A percentile compares a stretch with the other conserved stretches of the same genome.
These are phyloP conservation scores for Callosobruchus maculatus DNA, from an alignment of 2,888 invertebrate species.

Conservation along the genomic window DNA sequence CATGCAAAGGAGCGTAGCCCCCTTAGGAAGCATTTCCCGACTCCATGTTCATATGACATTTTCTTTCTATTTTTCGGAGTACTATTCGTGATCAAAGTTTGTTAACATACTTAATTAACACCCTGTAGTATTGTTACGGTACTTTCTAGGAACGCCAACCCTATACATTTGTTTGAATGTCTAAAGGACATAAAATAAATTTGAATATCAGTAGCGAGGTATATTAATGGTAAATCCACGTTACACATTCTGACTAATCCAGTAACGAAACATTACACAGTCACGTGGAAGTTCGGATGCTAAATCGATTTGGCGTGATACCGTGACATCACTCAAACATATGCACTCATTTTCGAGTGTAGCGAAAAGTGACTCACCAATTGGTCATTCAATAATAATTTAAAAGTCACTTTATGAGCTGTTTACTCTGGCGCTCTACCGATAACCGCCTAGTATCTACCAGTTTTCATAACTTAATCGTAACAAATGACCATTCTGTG, in stretches of 20 bases:
- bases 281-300: background rate
- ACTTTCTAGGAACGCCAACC: no score
- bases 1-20: no score
- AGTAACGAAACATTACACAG: slow-evolving; percentile 2
- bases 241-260: slow-evolving; percentile 5
- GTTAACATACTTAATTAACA: no score
- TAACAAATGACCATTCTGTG: background rate
- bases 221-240: background rate
- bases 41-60: no score
- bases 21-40: no score
- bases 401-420: slow-evolving; percentile 6
- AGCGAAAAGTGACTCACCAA: slow-evolving; percentile 10
- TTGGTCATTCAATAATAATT: slow-evolving; percentile 10
- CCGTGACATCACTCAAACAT: slow-evolving; percentile 12
- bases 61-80: no score
- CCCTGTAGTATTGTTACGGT: no score
- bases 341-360: slow-evolving; percentile 9
- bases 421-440: slow-evolving; percentile 1
- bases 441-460: slow-evolving; percentile 2
- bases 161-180: no score
- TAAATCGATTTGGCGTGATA: slow-evolving; percentile 10
- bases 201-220: background rate
- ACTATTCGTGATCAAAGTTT: no score
- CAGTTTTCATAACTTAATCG: background rate
- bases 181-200: no score